These are phyloP conservation scores for Lochmaea capreae DNA, from an alignment of 2,888 invertebrate species.

Conservation along the genomic window DNA sequence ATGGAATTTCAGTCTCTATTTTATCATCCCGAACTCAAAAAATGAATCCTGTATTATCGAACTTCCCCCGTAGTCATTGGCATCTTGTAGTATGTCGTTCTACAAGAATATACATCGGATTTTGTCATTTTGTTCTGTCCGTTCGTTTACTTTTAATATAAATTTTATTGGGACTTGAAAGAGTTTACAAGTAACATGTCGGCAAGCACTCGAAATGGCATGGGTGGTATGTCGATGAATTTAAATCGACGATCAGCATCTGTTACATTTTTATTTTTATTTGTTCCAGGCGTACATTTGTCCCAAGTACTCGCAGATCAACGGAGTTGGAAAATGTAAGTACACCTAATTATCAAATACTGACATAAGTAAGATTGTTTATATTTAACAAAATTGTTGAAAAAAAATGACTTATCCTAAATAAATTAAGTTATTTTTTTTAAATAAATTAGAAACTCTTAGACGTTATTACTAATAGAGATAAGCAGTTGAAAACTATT, in stretches of 20 bases:
- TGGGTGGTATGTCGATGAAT: conserved; percentile 20
- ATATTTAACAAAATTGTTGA: too few relatives aligned
- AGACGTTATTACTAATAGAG: conserved; percentile 3
- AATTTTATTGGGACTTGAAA: conserved; percentile 24
- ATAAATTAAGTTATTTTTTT: too few relatives aligned
- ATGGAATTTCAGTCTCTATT: too few relatives aligned
- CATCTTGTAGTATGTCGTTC: conserved; percentile 1
- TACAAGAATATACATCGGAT: conserved; percentile 14
- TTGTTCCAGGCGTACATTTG: not conserved
- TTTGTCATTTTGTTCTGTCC: conserved; percentile 16
- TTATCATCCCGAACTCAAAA: too few relatives aligned
- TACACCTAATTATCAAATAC: too few relatives aligned
- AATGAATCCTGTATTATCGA: not conserved
- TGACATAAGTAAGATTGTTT: too few relatives aligned
- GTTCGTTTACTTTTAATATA: conserved; percentile 22
- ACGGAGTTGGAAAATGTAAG: too few relatives aligned
- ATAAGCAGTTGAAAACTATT: not conserved
- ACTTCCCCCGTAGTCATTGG: not conserved
- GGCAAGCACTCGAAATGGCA: conserved; percentile 9
- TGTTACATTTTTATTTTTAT: conserved; percentile 7
- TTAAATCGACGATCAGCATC: conserved; percentile 19
- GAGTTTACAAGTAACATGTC: conserved; percentile 15
- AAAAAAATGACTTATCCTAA: too few relatives aligned
- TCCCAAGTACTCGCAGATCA: not conserved
- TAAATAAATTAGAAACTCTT: too few relatives aligned